phyloP scores from a whole-genome alignment of 2,888 invertebrate genomes.

The Troglohyphantes excavatus region DNA sequence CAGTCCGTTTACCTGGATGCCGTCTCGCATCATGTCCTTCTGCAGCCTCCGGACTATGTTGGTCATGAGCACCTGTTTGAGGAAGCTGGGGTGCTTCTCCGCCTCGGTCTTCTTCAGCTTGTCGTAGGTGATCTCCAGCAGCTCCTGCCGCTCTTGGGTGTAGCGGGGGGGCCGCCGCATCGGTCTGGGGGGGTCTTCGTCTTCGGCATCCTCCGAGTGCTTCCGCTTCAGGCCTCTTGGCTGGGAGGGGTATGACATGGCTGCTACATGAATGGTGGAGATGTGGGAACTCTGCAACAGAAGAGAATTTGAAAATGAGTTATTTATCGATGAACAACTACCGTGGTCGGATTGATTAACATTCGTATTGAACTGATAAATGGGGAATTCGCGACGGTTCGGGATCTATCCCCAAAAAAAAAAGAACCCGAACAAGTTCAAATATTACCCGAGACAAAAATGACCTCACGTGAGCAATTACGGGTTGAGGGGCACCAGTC shows the following conservation, averaged over 20 bases:
- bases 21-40: constrained; percentile 90
- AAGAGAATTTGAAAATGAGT: constrained; percentile 8
- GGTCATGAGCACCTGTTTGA: constrained; percentile 95
- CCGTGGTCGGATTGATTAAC: too few relatives aligned
- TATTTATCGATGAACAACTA: too few relatives aligned
- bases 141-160: constrained; percentile 88
- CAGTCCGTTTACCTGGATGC: constrained; percentile 81
- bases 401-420: too few relatives aligned
- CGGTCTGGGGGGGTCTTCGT: constrained; percentile 51
- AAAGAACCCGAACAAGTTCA: too few relatives aligned
- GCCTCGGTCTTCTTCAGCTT: constrained; percentile 94
- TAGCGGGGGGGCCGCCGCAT: background rate
- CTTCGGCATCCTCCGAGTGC: constrained; percentile 77
- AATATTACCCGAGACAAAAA: too few relatives aligned
- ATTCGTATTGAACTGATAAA: too few relatives aligned
- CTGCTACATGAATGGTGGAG: constrained; percentile 78
- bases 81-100: constrained; percentile 93
- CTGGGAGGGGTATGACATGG: constrained; percentile 77
- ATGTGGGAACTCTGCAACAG: constrained; percentile 75
- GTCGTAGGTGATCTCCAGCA: constrained; percentile 95
- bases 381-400: too few relatives aligned
- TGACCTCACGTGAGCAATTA: too few relatives aligned
- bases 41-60: constrained; percentile 94
- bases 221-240: constrained; percentile 78
- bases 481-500: too few relatives aligned